Evolutionary conservation across 2,113 vertebrate species (phyloP).

Genomic region (Phoenicopterus ruber): DNA sequence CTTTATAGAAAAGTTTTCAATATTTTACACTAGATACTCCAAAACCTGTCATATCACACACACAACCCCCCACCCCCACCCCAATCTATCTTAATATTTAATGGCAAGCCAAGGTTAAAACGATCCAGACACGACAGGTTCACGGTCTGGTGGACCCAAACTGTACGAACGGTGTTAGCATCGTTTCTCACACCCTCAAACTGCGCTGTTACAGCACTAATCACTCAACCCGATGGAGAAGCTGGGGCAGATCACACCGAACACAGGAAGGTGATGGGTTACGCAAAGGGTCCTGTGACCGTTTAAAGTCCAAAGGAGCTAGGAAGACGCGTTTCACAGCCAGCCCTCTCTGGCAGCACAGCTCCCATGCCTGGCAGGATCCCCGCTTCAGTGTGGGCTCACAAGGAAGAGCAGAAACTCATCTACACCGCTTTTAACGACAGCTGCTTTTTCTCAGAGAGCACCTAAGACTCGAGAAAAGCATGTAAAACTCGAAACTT

Average conservation of each 20-base stretch:
- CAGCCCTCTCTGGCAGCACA: background rate
- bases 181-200: accelerated
- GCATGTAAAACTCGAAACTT: background rate
- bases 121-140: background rate
- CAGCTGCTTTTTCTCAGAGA: background rate
- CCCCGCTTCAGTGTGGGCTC: accelerated
- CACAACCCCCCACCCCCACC: no score
- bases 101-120: background rate
- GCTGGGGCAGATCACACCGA: background rate
- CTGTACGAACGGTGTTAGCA: background rate
- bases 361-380: background rate
- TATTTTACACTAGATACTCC: background rate
- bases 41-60: background rate
- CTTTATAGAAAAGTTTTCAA: background rate
- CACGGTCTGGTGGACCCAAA: background rate
- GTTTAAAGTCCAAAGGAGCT: background rate
- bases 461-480: background rate
- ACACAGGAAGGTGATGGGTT: background rate
- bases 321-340: background rate
- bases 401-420: background rate
- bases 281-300: background rate
- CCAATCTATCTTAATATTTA: background rate
- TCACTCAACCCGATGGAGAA: background rate
- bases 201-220: background rate
- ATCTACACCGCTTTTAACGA: background rate